A percentile compares a stretch with the other conserved stretches of the same genome.
Conservation (phyloP, 2,888 invertebrate species). For the Chymomyza fuscimana region DNA sequence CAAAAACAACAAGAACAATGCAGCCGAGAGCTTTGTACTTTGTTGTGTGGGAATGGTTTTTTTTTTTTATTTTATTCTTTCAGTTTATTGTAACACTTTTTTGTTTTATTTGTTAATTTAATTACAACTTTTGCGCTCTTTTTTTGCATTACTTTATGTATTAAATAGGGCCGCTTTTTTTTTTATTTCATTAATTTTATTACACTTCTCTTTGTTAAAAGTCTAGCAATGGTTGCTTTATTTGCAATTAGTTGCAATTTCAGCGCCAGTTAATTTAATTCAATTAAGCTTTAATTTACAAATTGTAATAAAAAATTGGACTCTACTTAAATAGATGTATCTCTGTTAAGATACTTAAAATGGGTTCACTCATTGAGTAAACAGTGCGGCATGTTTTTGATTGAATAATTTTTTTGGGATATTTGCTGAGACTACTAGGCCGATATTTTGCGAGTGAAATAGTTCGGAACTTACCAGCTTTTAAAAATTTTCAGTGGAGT, state of each 20-base stretch:
- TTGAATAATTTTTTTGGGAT: too few species aligned
- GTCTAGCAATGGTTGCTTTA: neutral
- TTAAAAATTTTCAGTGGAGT: too few species aligned
- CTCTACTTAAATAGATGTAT: neutral
- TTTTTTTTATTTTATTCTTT: neutral
- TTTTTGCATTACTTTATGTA: neutral
- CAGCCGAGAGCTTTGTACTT: neutral
- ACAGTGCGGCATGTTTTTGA: too few species aligned
- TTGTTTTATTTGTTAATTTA: conserved; percentile 49
- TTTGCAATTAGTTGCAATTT: neutral
- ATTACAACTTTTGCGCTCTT: conserved; percentile 51
- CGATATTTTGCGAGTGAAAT: too few species aligned
- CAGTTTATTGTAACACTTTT: neutral
- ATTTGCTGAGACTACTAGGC: too few species aligned
- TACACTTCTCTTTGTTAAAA: neutral
- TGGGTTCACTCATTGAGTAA: too few species aligned
- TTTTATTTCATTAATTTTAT: neutral
- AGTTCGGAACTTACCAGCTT: too few species aligned
- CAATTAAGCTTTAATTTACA: neutral
- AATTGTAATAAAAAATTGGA: neutral
- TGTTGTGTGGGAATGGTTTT: neutral
- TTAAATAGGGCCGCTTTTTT: neutral
- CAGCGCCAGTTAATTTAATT: neutral
- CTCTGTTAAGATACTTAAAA: too few species aligned
- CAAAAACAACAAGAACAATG: conserved; percentile 8